Evolutionary conservation across 2,113 vertebrate species (phyloP).

Genomic region (Stigmatopora nigra): DNA sequence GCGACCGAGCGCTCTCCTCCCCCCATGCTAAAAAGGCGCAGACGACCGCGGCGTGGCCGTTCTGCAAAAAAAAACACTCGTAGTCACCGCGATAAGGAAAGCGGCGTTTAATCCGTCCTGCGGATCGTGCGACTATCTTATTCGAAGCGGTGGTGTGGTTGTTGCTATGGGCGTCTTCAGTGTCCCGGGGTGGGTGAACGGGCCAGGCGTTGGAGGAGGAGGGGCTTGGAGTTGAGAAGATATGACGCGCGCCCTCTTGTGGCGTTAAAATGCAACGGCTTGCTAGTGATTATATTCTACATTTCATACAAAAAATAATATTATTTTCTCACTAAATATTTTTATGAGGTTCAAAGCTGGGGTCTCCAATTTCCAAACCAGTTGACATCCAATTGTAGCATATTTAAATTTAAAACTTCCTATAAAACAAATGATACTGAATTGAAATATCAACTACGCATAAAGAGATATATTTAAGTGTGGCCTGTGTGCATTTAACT

Average conservation of each 20-base stretch:
- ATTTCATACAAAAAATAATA: too few species aligned
- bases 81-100: slow-evolving; percentile 21
- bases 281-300: too few species aligned
- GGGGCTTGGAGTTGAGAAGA: slow-evolving; percentile 16
- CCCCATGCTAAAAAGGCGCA: slow-evolving; percentile 30
- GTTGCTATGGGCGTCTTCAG: slow-evolving; percentile 74
- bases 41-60: slow-evolving; percentile 9
- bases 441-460: too few species aligned
- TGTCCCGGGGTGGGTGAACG: slow-evolving; percentile 41
- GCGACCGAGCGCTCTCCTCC: slow-evolving; percentile 24
- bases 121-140: slow-evolving; percentile 33
- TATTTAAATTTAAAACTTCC: too few species aligned
- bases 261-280: not conserved
- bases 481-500: too few species aligned
- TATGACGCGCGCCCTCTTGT: not conserved
- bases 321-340: too few species aligned
- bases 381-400: too few species aligned
- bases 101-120: slow-evolving; percentile 42
- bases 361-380: too few species aligned
- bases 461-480: too few species aligned
- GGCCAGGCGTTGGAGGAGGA: slow-evolving; percentile 28
- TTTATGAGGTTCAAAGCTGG: too few species aligned
- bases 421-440: too few species aligned
- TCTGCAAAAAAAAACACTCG: slow-evolving; percentile 13
- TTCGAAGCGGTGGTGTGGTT: slow-evolving; percentile 45